phyloP scores from a whole-genome alignment of 2,113 vertebrate genomes.

The Calidris pugnax region DNA sequence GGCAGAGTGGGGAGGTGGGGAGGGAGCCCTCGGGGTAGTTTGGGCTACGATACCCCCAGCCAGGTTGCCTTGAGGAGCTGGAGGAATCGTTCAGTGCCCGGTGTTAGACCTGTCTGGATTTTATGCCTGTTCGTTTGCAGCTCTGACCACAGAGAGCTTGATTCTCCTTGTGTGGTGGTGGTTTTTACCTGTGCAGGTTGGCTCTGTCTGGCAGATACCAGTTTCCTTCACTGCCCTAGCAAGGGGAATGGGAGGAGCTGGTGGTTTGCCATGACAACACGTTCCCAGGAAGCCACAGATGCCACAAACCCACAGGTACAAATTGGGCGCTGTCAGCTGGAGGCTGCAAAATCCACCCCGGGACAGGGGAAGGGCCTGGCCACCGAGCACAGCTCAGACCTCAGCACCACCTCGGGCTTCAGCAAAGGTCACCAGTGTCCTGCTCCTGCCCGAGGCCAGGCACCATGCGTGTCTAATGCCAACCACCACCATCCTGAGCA shows the following conservation, averaged over 20 bases:
- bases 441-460: not conserved
- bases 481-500: fast-evolving
- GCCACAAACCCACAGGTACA: fast-evolving
- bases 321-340: not conserved
- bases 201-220: not conserved
- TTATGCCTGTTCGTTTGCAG: not conserved
- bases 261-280: fast-evolving
- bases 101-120: not conserved
- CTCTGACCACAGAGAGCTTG: not conserved
- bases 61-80: not conserved
- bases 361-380: not conserved
- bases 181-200: not conserved
- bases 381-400: not conserved
- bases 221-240: not conserved
- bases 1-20: not conserved
- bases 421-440: not conserved
- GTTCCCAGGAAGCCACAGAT: not conserved
- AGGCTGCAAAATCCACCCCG: not conserved
- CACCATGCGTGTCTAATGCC: fast-evolving
- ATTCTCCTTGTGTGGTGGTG: not conserved
- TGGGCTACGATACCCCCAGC: not conserved
- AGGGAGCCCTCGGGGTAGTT: not conserved
- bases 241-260: not conserved
- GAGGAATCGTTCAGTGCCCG: not conserved
- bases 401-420: not conserved